These are phyloP conservation scores for Gandaritis pyraliata DNA, from an alignment of 2,888 invertebrate genomes.

Conservation along the genomic window DNA sequence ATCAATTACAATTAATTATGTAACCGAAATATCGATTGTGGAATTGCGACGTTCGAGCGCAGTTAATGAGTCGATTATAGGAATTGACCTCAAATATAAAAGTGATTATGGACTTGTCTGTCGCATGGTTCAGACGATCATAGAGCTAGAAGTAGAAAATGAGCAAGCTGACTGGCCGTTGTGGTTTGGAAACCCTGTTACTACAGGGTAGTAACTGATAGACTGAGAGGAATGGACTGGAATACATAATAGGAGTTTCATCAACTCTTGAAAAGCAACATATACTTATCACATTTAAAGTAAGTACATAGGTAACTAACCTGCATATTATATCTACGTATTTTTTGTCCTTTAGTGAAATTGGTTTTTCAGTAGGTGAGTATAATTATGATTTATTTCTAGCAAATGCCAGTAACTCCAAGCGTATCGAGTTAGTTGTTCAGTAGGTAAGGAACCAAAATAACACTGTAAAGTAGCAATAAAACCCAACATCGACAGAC, in stretches of 20 bases:
- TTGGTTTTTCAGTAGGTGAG: no score
- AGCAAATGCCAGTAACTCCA: no score
- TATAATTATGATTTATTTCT: no score
- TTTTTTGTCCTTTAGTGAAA: no score
- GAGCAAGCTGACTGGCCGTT: no score
- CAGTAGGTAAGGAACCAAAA: slow-evolving; percentile 3
- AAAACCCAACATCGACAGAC: slow-evolving; percentile 4
- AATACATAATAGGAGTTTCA: no score
- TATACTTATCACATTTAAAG: no score
- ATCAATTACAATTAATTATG: slow-evolving; percentile 53
- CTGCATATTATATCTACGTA: no score
- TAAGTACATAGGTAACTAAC: not conserved
- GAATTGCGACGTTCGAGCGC: slow-evolving; percentile 49
- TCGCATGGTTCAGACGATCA: slow-evolving; percentile 21
- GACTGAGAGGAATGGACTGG: not conserved
- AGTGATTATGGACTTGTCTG: slow-evolving; percentile 17
- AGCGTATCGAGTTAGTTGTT: no score
- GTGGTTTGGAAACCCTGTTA: not conserved
- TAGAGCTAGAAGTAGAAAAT: not conserved
- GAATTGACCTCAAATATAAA: slow-evolving; percentile 29
- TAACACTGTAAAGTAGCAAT: slow-evolving; percentile 4
- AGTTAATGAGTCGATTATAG: slow-evolving; percentile 28
- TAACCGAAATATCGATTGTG: slow-evolving; percentile 47
- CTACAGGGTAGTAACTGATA: not conserved
- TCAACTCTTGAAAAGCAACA: no score